Base-by-base conservation (phyloP, 2,888 invertebrate species). In the Agriopis marginaria region DNA sequence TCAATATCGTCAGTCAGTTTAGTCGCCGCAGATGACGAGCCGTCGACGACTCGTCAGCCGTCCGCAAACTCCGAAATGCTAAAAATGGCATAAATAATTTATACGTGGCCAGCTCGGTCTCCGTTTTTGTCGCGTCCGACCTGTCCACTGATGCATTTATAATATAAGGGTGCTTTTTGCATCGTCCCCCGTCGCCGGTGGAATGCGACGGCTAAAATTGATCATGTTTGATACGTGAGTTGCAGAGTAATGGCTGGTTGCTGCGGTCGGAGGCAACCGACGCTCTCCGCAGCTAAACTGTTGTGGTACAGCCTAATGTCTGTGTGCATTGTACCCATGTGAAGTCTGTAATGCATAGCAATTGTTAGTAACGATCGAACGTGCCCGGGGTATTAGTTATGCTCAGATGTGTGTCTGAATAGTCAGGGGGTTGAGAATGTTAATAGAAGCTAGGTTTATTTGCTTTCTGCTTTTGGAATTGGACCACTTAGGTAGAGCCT, bases 61-160 rank as follows among this genome's bases (percentile, higher is more conserved):
- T 84, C 84, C 85, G 83, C 87, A 82, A 88, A 86, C 91, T 86
- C 89, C 91, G 91, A 93, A 94, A 93, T 92, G 93, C 92, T 93
- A 93, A 93, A 93, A 93, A 93, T 93, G 91, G 92, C 91, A 93
- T 93, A 93, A 94, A 94, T 93, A 93, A 94, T 94, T 90, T 94
- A 94, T 94, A 93, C 89, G 87, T 86, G 82, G 87, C 89, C 85
- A 86, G 91, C 84, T 89, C 85, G 88, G 81, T 82, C 87, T 88
- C 79, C 79, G 92, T 93, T 93, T 93, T 93, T 94, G 92, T 89
- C 88, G 88, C 89, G 86, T 79, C 87, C 90, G 91, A 89, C 92
- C 92, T 93, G 92, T 92, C 93, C 92, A 90, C 93, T 92, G 94
- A 93, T 93, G 94, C 94, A 94, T 94, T 94, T 93, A 93, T 93